These are phyloP conservation scores for Peromyscus attwateri DNA, from an alignment of 2,797 vertebrate genomes.

Conservation along the genomic window DNA sequence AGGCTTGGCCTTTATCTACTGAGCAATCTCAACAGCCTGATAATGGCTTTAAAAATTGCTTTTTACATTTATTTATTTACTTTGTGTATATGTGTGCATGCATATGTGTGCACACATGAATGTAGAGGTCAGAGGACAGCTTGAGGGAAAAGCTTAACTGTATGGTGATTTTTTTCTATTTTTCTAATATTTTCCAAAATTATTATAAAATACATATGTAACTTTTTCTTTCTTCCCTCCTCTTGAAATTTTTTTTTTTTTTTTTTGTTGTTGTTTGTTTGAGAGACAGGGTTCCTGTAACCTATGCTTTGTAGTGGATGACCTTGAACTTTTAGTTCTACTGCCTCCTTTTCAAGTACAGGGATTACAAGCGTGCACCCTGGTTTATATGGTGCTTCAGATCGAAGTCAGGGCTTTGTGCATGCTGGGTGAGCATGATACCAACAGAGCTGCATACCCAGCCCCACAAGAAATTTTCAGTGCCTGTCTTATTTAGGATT, in stretches of 20 bases:
- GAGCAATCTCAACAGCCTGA: background rate
- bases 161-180: background rate
- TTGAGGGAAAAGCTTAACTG: background rate
- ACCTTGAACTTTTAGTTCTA: background rate
- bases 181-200: background rate
- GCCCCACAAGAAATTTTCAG: background rate
- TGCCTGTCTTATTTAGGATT: background rate
- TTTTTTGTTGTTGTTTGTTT: background rate
- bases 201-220: background rate
- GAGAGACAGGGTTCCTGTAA: background rate
- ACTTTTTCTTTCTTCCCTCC: background rate
- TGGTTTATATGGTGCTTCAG: background rate
- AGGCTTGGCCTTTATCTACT: background rate
- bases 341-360: background rate
- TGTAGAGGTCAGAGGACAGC: background rate
- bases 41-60: background rate
- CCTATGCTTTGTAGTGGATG: background rate
- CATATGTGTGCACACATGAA: background rate
- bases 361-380: background rate
- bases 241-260: background rate
- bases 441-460: background rate
- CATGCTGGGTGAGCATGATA: background rate
- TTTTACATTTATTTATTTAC: background rate
- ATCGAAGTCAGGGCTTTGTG: background rate
- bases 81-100: background rate